phyloP scores from a whole-genome alignment of 1,140 invertebrate genomes.

The Hylyphantes graminicola region DNA sequence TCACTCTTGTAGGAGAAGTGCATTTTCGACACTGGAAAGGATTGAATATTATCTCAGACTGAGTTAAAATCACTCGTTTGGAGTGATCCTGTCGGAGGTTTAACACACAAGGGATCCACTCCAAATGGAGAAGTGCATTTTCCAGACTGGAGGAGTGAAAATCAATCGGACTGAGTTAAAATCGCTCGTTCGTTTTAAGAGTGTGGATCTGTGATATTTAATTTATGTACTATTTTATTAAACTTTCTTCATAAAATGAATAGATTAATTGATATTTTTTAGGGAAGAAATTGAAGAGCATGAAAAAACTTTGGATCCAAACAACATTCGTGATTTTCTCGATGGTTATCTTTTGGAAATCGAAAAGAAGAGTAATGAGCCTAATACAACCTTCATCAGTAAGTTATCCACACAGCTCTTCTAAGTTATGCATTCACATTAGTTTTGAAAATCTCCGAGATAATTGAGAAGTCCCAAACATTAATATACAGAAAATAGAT shows the following conservation, averaged over 20 bases:
- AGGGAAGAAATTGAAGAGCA: slow-evolving; percentile 79
- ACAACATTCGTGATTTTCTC: slow-evolving; percentile 82
- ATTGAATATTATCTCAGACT: not conserved
- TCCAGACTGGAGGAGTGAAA: too few species aligned
- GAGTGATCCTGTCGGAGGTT: not conserved
- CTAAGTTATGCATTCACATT: too few species aligned
- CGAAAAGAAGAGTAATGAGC: slow-evolving; percentile 64
- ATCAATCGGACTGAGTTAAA: not conserved
- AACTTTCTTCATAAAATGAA: too few species aligned
- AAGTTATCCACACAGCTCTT: not conserved
- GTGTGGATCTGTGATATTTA: not conserved
- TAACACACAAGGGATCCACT: not conserved
- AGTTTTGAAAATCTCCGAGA: too few species aligned
- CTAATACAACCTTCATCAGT: slow-evolving; percentile 42
- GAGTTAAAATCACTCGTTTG: not conserved
- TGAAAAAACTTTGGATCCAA: slow-evolving; percentile 75
- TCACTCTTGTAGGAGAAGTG: too few species aligned
- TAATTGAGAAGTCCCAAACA: too few species aligned
- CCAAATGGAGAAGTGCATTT: too few species aligned
- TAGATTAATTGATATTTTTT: not conserved
- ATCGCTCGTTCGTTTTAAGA: not conserved
- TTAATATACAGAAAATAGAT: too few species aligned
- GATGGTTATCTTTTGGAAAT: slow-evolving; percentile 85
- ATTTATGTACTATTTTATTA: not conserved
- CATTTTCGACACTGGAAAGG: too few species aligned